phyloP scores from a whole-genome alignment of 2,797 vertebrate genomes.

The Pipistrellus pygmaeus region DNA sequence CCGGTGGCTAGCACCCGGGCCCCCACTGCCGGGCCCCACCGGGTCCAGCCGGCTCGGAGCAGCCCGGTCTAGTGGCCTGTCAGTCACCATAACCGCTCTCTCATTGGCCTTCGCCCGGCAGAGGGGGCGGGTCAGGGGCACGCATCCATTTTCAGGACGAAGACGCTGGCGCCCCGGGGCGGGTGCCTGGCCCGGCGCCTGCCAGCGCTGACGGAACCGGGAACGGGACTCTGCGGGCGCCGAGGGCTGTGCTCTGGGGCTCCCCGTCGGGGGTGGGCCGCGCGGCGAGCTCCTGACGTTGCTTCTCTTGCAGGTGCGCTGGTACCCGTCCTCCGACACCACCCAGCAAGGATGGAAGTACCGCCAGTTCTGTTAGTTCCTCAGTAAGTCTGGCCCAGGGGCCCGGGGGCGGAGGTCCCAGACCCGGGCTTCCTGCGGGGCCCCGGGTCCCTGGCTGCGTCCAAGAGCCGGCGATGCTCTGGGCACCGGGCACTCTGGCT shows the following conservation, averaged over 20 bases:
- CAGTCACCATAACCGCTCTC: accelerated
- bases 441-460: too few species aligned
- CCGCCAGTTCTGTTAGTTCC: slow-evolving; percentile 97
- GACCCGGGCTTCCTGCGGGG: neutral
- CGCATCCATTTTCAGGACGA: neutral
- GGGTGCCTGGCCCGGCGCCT: neutral
- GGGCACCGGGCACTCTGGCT: neutral
- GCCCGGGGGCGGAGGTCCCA: neutral
- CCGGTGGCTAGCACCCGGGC: neutral
- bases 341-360: slow-evolving; percentile 99
- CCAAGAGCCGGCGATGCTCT: accelerated
- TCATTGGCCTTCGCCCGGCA: neutral
- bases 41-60: neutral
- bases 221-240: neutral
- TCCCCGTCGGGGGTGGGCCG: neutral
- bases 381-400: slow-evolving; percentile 90
- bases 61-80: too few species aligned
- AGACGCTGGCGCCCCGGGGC: neutral
- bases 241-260: accelerated
- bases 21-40: neutral
- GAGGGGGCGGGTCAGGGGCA: neutral
- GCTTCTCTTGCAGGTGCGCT: slow-evolving; percentile 95
- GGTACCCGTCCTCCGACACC: slow-evolving; percentile 97
- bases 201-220: neutral
- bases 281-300: neutral